Evolutionary conservation across 2,797 vertebrate genomes (phyloP), one percentile per base, ranked within the genome.

Genomic region (Myoxocephalus aenaeus): DNA sequence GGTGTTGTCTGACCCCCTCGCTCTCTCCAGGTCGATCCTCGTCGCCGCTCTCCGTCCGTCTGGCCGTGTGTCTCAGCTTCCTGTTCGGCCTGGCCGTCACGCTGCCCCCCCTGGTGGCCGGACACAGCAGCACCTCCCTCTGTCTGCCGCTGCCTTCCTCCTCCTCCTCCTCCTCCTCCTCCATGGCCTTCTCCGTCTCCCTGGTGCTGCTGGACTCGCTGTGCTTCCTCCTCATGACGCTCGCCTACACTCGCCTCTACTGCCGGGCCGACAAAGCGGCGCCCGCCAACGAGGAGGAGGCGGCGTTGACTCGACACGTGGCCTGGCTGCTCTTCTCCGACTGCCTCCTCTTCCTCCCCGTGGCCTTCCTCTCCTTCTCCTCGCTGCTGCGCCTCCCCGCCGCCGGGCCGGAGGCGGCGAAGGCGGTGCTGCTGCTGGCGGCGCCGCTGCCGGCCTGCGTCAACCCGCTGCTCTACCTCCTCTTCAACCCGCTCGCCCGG

Each of bases 391-490:
- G 94, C 56, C 95, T 98, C 70, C 91, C 95, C 0, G 93, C 95
- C 36, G 91, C 97, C 57, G 96, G 95, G 34, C 96, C 96, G 0
- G 96, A 97, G 73, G 95, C 96, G 2, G 93, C 96, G 38, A 97
- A 96, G 83, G 96, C 94, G 13, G 95, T 98, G 63, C 94, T 98
- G 54, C 93, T 98, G 58, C 95, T 99, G 14, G 95, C 97, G 70
- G 94, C 95, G 18, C 97, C 97, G 0, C 91, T 99, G 54, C 97
- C 97, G 0, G 94, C 97, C 2, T 97, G 96, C 75, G 88, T 98
- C 85, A 99, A 98, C 80, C 97, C 97, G 0, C 94, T 98, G 44
- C 96, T 99, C 22, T 99, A 98, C 92, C 96, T 97, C 61, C 94
- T 98, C 73, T 97, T 98, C 89, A 97, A 96, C 86, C 97, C 96